Evolutionary conservation across 2,113 vertebrate genomes (phyloP).

Genomic region (Pygoscelis adeliae): DNA sequence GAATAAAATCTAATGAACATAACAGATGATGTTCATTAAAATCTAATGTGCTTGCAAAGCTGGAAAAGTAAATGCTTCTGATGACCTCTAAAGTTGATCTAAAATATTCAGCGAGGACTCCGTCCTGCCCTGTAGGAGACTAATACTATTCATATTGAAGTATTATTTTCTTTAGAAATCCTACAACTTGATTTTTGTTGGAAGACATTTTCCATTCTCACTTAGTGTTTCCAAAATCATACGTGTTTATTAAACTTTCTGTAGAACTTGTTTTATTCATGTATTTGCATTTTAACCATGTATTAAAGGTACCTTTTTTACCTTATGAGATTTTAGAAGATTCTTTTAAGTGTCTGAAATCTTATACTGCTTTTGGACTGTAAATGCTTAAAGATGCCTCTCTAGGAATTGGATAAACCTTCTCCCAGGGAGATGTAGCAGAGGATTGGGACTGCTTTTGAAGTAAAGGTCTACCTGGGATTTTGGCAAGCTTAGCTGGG

Average conservation of each 20-base stretch:
- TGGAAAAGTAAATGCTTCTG: not conserved
- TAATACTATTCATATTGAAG: not conserved
- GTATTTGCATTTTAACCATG: not conserved
- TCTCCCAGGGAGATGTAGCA: not conserved
- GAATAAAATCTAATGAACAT: not conserved
- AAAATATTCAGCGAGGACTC: not conserved
- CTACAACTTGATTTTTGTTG: not conserved
- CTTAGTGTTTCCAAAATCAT: not conserved
- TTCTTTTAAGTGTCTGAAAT: not conserved
- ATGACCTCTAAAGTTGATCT: not conserved
- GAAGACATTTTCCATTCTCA: not conserved
- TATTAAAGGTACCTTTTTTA: not conserved
- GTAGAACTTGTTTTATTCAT: not conserved
- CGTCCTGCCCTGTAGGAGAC: not conserved
- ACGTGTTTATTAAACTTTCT: not conserved
- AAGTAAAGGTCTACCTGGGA: not conserved
- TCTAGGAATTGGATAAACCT: not conserved
- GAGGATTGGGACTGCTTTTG: not conserved
- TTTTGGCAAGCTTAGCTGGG: not conserved
- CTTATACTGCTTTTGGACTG: not conserved
- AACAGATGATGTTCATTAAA: not conserved
- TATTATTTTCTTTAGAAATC: not conserved
- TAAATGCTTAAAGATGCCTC: not conserved
- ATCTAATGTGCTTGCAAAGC: not conserved
- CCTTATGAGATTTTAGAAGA: not conserved